Evolutionary conservation across 1,140 invertebrate species (phyloP).

Genomic region (Dinoponera quadriceps): DNA sequence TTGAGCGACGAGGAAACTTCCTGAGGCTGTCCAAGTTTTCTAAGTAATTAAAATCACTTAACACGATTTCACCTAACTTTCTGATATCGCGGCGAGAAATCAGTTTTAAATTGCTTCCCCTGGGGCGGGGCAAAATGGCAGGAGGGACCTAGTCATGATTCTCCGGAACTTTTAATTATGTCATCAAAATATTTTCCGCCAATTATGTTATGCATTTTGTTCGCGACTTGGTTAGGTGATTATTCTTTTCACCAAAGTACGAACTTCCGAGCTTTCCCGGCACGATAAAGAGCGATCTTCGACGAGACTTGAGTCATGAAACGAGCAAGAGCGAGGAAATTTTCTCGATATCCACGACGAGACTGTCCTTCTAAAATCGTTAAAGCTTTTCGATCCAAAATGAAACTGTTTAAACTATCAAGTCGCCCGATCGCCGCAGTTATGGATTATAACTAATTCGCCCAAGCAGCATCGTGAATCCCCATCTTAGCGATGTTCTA

Average conservation of each 20-base stretch:
- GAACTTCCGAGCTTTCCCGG: not conserved
- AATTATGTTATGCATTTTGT: conserved; percentile 26
- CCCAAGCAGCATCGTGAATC: not conserved
- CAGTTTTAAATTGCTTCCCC: conserved; percentile 65
- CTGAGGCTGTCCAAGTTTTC: conserved; percentile 67
- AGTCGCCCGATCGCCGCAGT: too few species aligned
- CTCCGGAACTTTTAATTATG: conserved; percentile 50
- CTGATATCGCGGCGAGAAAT: conserved; percentile 65
- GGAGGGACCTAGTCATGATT: conserved; percentile 9
- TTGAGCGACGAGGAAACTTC: conserved; percentile 71
- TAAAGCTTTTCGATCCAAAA: too few species aligned
- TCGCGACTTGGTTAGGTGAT: not conserved
- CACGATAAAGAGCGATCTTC: not conserved
- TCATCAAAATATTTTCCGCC: conserved; percentile 41
- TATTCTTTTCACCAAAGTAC: not conserved
- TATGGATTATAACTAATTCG: not conserved
- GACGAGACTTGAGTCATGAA: not conserved
- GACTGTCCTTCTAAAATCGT: too few species aligned
- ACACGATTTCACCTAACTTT: conserved; percentile 71
- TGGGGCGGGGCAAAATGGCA: not conserved
- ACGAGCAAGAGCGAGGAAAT: not conserved
- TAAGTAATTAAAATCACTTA: conserved; percentile 76
- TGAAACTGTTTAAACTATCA: too few species aligned
- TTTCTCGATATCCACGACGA: not conserved
- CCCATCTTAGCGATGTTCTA: not conserved